Percentiles rank a stretch among this genome's conserved stretches.
Conservation (phyloP, 1,140 invertebrate species). For the Globodera rostochiensis region DNA sequence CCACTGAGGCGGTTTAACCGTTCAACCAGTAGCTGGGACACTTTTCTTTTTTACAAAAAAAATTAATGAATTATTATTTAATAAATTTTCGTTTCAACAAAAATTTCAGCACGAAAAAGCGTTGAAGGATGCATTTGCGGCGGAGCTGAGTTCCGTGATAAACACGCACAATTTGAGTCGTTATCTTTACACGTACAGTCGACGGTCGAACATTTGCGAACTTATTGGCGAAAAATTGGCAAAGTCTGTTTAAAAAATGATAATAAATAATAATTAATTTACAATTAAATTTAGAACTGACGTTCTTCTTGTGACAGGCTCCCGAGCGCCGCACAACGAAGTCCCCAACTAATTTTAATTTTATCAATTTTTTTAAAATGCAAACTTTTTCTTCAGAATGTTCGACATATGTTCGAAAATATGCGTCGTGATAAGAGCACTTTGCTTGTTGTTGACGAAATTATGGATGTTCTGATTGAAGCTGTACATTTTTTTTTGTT, state of each 20-base stretch:
- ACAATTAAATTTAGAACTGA: neutral
- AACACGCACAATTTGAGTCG: slow-evolving; percentile 3
- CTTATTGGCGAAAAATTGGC: slow-evolving; percentile 2
- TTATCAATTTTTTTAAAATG: neutral
- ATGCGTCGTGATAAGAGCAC: slow-evolving; percentile 9
- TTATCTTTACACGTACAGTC: slow-evolving; percentile 16
- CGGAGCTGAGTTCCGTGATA: neutral
- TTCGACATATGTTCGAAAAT: slow-evolving; percentile 9
- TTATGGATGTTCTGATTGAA: neutral
- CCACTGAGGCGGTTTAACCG: too few relatives aligned
- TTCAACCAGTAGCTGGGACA: too few relatives aligned
- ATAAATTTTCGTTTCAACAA: neutral
- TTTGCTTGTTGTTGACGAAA: slow-evolving; percentile 15
- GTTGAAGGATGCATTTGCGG: neutral
- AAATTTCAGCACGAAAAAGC: neutral
- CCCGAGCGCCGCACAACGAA: neutral
- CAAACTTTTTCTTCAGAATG: slow-evolving; percentile 12
- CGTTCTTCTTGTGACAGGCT: slow-evolving; percentile 7
- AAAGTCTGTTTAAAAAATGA: neutral
- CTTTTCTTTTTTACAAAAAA: neutral
- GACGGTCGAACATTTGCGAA: neutral
- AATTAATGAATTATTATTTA: neutral
- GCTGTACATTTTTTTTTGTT: neutral
- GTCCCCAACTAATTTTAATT: neutral
- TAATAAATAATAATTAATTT: neutral